Evolutionary conservation across 1,140 invertebrate species (phyloP).

Genomic region (Drosophila kepulauana): DNA sequence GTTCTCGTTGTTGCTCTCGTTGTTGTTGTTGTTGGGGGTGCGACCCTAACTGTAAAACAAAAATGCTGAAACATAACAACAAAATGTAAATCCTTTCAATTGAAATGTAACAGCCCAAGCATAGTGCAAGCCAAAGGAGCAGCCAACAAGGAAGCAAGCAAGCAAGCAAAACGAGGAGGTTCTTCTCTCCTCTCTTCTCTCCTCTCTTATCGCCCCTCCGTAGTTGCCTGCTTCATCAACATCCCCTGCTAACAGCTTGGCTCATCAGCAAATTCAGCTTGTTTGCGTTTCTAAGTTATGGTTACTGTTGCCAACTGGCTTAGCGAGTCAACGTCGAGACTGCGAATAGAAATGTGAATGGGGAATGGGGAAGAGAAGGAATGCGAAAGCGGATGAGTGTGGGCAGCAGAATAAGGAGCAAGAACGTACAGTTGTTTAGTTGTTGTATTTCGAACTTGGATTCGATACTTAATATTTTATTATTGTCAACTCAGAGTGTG

Average conservation of each 20-base stretch:
- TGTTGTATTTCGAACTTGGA: slow-evolving; percentile 1
- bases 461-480: too few relatives aligned
- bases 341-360: slow-evolving; percentile 17
- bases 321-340: slow-evolving; percentile 69
- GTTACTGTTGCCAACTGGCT: slow-evolving; percentile 81
- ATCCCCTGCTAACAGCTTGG: slow-evolving; percentile 40
- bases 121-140: slow-evolving; percentile 34
- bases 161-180: not conserved
- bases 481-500: slow-evolving; percentile 17
- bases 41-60: slow-evolving; percentile 71
- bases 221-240: slow-evolving; percentile 3
- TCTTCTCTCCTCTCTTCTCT: not conserved
- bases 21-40: slow-evolving; percentile 16
- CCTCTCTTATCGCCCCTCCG: not conserved
- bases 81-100: slow-evolving; percentile 82
- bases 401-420: not conserved
- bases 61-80: slow-evolving; percentile 77
- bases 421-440: too few relatives aligned
- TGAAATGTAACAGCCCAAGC: slow-evolving; percentile 70
- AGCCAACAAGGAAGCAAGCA: not conserved
- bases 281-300: slow-evolving; percentile 81
- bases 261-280: slow-evolving; percentile 78
- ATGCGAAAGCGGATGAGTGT: too few relatives aligned
- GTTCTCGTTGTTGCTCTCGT: not conserved
- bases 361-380: not conserved